These are phyloP conservation scores for Petroica traversi DNA, from an alignment of 2,113 vertebrate genomes.

Conservation along the genomic window DNA sequence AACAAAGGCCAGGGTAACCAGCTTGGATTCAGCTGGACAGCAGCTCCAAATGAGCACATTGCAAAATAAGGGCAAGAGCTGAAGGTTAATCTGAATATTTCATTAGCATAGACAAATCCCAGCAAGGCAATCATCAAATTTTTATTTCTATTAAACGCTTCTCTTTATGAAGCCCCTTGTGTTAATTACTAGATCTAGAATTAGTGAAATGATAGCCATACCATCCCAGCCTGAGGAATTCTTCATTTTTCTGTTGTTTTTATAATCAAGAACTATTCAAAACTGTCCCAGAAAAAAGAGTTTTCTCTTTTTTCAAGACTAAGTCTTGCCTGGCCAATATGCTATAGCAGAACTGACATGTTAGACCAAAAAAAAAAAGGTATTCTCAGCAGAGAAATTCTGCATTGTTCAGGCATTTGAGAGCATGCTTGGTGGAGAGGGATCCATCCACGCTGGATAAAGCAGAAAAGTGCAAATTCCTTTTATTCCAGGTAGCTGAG, in stretches of 20 bases:
- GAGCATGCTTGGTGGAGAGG: not conserved
- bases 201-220: not conserved
- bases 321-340: not conserved
- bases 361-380: not conserved
- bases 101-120: not conserved
- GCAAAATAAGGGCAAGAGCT: not conserved
- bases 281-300: not conserved
- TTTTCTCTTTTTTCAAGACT: not conserved
- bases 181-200: not conserved
- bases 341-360: not conserved
- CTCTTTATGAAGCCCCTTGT: not conserved
- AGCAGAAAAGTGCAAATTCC: not conserved
- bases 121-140: not conserved
- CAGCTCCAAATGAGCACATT: not conserved
- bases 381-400: not conserved
- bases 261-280: not conserved
- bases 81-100: not conserved
- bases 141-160: not conserved
- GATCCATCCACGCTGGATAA: not conserved
- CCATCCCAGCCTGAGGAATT: not conserved
- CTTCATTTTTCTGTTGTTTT: not conserved
- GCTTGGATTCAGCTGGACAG: not conserved
- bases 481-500: not conserved
- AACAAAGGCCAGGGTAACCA: constrained; percentile 30
- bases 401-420: not conserved